Percentiles rank a stretch among this genome's conserved stretches.
These are phyloP conservation scores for Lemur catta DNA, from an alignment of 2,797 vertebrate genomes.

Conservation along the genomic window DNA sequence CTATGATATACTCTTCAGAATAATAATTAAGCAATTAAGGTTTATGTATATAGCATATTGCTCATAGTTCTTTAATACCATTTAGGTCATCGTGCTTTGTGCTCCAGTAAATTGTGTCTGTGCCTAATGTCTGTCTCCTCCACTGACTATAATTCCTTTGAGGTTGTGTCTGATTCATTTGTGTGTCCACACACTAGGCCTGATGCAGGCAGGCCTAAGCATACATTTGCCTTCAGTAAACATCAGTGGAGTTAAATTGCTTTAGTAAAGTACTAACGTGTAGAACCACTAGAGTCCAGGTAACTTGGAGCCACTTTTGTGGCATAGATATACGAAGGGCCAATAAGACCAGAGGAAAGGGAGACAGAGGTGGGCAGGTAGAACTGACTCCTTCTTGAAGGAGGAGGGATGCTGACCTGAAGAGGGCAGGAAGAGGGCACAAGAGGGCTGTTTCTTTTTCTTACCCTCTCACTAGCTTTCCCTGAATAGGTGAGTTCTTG, in stretches of 20 bases:
- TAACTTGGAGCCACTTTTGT: slow-evolving; percentile 27
- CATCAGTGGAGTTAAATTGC: slow-evolving; percentile 24
- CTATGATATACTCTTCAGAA: slow-evolving; percentile 33
- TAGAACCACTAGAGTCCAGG: not conserved
- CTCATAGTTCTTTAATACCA: slow-evolving; percentile 58
- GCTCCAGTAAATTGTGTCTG: slow-evolving; percentile 62
- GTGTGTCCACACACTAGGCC: slow-evolving; percentile 42
- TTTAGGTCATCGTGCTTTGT: slow-evolving; percentile 67
- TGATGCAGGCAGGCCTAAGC: slow-evolving; percentile 40
- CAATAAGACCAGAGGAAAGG: not conserved
- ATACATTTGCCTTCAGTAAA: slow-evolving; percentile 38
- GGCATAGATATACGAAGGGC: not conserved
- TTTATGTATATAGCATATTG: slow-evolving; percentile 40
- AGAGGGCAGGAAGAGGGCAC: not conserved
- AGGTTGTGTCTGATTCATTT: slow-evolving; percentile 68
- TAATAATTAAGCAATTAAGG: slow-evolving; percentile 67
- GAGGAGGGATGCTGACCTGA: not conserved
- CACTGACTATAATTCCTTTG: slow-evolving; percentile 54
- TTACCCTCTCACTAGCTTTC: slow-evolving; percentile 14
- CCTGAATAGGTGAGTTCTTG: not conserved
- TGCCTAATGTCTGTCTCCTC: slow-evolving; percentile 60
- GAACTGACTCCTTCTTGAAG: not conserved
- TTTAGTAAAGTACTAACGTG: not conserved
- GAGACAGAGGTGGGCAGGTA: not conserved
- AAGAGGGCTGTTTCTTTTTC: slow-evolving; percentile 1